Base-by-base conservation (phyloP, 2,888 invertebrate genomes). In the Eupithecia exiguata region DNA sequence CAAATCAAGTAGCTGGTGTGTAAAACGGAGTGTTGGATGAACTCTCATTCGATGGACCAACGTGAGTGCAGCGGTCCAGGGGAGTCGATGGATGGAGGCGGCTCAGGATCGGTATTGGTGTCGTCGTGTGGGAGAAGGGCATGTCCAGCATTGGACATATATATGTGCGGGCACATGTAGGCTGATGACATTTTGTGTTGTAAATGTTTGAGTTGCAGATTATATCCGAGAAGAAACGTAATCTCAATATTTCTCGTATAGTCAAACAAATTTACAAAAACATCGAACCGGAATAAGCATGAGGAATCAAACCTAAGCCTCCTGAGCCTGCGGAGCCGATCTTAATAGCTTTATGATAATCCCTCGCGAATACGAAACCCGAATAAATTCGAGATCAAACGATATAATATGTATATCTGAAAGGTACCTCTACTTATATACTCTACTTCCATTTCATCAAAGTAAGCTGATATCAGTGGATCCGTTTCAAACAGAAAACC, bases 291-390 rank as follows among this genome's bases (percentile, higher is more conserved):
- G 58, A 58, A 25, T 58, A 58, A 58, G 58, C 12, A 58, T 25
- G 5, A 58, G 58, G 53, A 53, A 53, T 53, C 53, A 58, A 58
- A 58, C 14, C 14, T 25, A 58, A 58, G 12, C 58, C 53, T n/a
- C 53, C 58, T 25, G 5, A 58, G 21, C 58, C 21, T 5, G 58
- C 58, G 25, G 58, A 58, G 58, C 58, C 58, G 58, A 58, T 58
- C 53, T 58, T 58, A 58, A 58, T 58, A 58, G 58, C 58, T 58
- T 58, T 58, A 58, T 58, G 58, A 21, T 58, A 58, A 58, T 58
- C 25, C 58, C 58, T 25, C 21, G 58, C 25, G 25, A 53, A 53
- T 53, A 53, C 49, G 21, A 58, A 25, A 58, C 25, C 53, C 25
- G 25, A 14, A 58, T 21, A 25, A 25, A 58, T 25, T 58, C 58